Percentiles rank a stretch among this genome's conserved stretches.
These are phyloP conservation scores for Dipodomys stephensi DNA, from an alignment of 2,113 vertebrate species.

Conservation along the genomic window DNA sequence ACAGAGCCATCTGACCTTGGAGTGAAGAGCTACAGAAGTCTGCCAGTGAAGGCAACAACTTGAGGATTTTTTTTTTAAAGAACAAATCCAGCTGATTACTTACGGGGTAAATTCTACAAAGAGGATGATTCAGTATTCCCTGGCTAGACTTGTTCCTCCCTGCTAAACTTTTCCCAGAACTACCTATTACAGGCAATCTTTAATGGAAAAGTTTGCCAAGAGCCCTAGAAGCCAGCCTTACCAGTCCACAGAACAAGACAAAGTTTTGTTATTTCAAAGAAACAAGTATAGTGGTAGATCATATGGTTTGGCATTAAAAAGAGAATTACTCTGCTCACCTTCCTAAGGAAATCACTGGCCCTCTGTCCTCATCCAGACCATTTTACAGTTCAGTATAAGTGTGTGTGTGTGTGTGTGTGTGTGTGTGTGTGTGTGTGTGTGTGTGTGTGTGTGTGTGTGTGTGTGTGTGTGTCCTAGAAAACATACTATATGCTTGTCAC, in stretches of 20 bases:
- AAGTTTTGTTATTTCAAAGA: neutral
- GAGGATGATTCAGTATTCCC: slow-evolving; percentile 18
- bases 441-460: neutral
- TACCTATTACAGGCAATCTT: neutral
- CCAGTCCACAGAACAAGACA: neutral
- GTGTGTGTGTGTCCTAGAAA: neutral
- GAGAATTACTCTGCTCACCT: neutral
- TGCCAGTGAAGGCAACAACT: neutral
- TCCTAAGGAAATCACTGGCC: neutral
- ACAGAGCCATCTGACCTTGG: neutral
- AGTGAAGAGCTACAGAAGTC: neutral
- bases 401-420: neutral
- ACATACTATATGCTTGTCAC: neutral
- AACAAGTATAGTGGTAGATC: neutral
- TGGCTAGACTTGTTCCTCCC: neutral
- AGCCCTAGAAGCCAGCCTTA: slow-evolving; percentile 27
- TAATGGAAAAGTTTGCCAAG: slow-evolving; percentile 21
- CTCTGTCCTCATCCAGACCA: neutral
- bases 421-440: neutral
- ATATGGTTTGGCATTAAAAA: neutral
- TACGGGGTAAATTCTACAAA: neutral
- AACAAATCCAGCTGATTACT: neutral
- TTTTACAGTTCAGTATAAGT: neutral
- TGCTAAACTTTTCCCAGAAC: slow-evolving; percentile 1
- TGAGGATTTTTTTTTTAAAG: slow-evolving; percentile 35